A percentile compares a stretch with the other conserved stretches of the same genome.
Conservation (phyloP, 2,797 vertebrate species). For the Rhinogobio ventralis region DNA sequence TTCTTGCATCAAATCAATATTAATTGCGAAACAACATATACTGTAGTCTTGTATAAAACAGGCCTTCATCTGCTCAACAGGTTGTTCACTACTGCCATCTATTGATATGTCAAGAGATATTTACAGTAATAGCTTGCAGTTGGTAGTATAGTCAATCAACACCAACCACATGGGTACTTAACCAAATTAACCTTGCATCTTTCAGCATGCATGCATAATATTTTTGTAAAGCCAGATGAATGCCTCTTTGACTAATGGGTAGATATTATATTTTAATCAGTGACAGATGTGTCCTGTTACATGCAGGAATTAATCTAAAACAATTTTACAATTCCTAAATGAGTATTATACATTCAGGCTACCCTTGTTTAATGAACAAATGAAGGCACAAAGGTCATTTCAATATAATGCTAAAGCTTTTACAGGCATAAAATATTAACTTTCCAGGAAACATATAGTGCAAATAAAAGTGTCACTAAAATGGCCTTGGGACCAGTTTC, state of each 20-base stretch:
- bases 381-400: neutral
- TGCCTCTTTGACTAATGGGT: neutral
- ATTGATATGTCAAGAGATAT: conserved; percentile 44
- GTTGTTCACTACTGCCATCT: conserved; percentile 62
- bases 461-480: neutral
- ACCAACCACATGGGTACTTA: neutral
- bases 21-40: neutral
- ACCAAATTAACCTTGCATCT: neutral
- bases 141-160: neutral
- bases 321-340: neutral
- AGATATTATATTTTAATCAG: neutral
- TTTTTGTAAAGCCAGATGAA: conserved; percentile 4
- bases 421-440: neutral
- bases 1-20: neutral
- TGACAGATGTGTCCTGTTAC: neutral
- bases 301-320: neutral
- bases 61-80: conserved; percentile 13
- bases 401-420: neutral
- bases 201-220: neutral
- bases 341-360: neutral
- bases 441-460: neutral
- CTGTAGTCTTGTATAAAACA: neutral
- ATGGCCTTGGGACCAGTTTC: neutral
- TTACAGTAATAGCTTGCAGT: neutral
- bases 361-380: neutral